These are phyloP conservation scores for Semicossyphus pulcher DNA, from an alignment of 2,113 vertebrate species.

Conservation along the genomic window DNA sequence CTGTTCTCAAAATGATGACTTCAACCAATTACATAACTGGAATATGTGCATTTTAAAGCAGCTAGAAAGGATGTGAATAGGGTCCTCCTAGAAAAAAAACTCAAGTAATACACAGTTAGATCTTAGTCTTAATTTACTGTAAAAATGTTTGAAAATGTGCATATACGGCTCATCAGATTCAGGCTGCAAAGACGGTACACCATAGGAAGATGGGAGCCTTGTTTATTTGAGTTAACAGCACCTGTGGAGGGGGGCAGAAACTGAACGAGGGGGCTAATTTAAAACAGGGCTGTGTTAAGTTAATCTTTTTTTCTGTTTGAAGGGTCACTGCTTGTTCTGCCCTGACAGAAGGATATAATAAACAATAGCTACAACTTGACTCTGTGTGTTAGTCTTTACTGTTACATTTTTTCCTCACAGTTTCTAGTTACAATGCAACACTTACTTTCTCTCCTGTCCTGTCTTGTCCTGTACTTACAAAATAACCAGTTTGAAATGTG, in stretches of 20 bases:
- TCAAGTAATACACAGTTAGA: conserved; percentile 33
- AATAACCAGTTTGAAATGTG: too few relatives aligned
- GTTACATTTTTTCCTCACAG: neutral
- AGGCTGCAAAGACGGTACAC: conserved; percentile 22
- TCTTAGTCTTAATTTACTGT: conserved; percentile 69
- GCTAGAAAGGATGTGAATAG: conserved; percentile 38
- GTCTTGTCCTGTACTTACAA: too few relatives aligned
- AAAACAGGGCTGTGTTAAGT: conserved; percentile 30
- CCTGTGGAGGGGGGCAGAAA: conserved; percentile 19
- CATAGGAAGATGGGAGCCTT: conserved; percentile 8
- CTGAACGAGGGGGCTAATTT: conserved; percentile 16
- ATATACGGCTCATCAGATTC: conserved; percentile 10
- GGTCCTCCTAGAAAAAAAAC: conserved; percentile 40
- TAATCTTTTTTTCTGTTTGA: conserved; percentile 41
- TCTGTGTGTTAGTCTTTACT: conserved; percentile 16
- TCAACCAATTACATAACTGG: conserved; percentile 72
- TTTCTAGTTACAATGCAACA: neutral
- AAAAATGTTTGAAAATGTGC: conserved; percentile 38
- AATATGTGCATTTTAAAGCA: conserved; percentile 68
- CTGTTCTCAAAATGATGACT: conserved; percentile 60
- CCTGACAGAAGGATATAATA: conserved; percentile 61
- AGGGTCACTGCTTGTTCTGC: conserved; percentile 41
- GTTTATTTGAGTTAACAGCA: conserved; percentile 29
- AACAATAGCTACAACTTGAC: conserved; percentile 42
- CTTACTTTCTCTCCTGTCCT: neutral